These are phyloP conservation scores for Yponomeuta sedellus DNA, from an alignment of 2,888 invertebrate genomes.

Conservation along the genomic window DNA sequence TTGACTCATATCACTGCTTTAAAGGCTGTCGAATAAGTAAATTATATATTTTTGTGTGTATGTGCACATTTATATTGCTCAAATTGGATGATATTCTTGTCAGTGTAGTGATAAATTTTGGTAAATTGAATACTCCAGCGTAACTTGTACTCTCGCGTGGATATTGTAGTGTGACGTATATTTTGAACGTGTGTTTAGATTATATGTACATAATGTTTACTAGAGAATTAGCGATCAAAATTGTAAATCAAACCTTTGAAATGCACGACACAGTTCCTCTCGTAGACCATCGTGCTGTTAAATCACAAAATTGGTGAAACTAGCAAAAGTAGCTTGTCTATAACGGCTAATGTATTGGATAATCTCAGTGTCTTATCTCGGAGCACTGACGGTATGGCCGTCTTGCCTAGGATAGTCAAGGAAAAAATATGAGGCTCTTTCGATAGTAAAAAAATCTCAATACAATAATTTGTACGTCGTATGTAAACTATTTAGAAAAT, in stretches of 20 bases:
- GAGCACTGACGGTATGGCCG: slow-evolving; percentile 34
- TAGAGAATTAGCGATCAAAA: slow-evolving; percentile 53
- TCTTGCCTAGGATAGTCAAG: slow-evolving; percentile 58
- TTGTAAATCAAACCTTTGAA: slow-evolving; percentile 57
- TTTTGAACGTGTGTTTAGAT: neutral
- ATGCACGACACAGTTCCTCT: slow-evolving; percentile 76
- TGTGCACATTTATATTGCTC: slow-evolving; percentile 57
- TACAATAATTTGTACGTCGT: slow-evolving; percentile 42
- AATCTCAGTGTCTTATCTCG: slow-evolving; percentile 50
- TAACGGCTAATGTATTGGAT: slow-evolving; percentile 27
- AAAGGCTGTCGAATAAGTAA: slow-evolving; percentile 39
- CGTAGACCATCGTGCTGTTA: slow-evolving; percentile 67
- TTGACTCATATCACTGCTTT: slow-evolving; percentile 69
- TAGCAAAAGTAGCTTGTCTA: slow-evolving; percentile 35
- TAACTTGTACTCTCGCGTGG: slow-evolving; percentile 29
- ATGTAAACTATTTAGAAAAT: slow-evolving; percentile 44
- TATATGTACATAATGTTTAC: slow-evolving; percentile 5
- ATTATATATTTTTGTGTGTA: slow-evolving; percentile 61
- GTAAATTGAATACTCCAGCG: slow-evolving; percentile 41
- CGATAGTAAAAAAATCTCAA: slow-evolving; percentile 45
- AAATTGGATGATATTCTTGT: slow-evolving; percentile 51
- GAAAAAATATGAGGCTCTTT: slow-evolving; percentile 44
- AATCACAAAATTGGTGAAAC: slow-evolving; percentile 53
- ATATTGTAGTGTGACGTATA: slow-evolving; percentile 3
- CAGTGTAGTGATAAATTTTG: slow-evolving; percentile 45